Evolutionary conservation across 2,888 invertebrate genomes (phyloP), one percentile per base, ranked within the genome.

Genomic region (Archaeoteleia sp.): DNA sequence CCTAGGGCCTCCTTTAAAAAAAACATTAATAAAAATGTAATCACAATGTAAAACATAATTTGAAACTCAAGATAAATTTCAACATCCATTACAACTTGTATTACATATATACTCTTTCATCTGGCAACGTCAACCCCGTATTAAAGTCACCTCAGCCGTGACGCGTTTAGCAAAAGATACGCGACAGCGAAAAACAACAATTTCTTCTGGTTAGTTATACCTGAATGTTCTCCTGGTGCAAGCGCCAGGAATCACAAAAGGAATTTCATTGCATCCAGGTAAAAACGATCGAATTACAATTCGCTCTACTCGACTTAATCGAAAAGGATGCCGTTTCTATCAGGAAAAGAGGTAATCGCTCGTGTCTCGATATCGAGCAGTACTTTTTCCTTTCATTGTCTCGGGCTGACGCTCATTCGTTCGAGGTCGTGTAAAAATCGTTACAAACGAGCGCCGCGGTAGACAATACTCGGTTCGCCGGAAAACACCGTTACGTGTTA

Each of bases 401-500:
- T 55, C 49, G 65, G 27, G 23, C 67, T 55, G 60, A 67, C 60
- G 51, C 43, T 61, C 55, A 45, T 43, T 58, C 48, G 53, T 54
- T 53, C 46, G 43, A 25, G 29, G 15, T 49, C 49, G 43, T 40
- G 46, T 51, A 66, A 71, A 68, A 63, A 62, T 58, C 58, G 58
- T 54, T 54, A 60, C 54, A 66, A 68, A 55, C 58, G 71, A 62
- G 66, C 65, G 57, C 54, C 54, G 40, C 58, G 58, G 45, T 34
- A 55, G 66, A 43, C 58, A 27, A 29, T 37, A 57, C 58, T 66
- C 60, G 70, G 45, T 66, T 60, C 45, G 51, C 48, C 67, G 29
- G 69, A 65, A 70, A 72, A 73, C 70, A 70, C 55, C 63, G 63
- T 70, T 71, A 70, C 71, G 62, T 72, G 71, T 68, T 74, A 74